Evolutionary conservation across 2,797 vertebrate genomes (phyloP), one percentile per base, ranked within the genome.

Genomic region (Argyrosomus regius): DNA sequence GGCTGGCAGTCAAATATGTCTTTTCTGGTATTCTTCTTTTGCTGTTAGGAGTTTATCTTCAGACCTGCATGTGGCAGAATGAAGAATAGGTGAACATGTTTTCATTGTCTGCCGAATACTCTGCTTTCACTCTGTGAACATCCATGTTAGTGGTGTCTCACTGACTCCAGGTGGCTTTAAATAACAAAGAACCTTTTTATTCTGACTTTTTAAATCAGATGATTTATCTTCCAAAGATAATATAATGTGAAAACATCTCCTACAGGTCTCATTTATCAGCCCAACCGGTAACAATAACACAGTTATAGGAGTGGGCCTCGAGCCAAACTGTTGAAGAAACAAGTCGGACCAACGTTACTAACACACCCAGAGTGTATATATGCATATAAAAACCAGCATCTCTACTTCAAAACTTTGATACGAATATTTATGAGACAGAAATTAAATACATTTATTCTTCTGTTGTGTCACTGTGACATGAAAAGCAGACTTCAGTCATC

Each of bases 61-160:
- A 78, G 50, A 83, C 77, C 88, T 92, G 85, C 22, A 83, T 7
- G 52, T n/a, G 65, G 49, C 50, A 90, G 4, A 82, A 65, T 0
- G 48, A 80, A 78, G 16, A 82, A 82, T 59, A 11, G 14, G 35
- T 88, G 20, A 77, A 24, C 22, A 61, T 10, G 45, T 49, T 68
- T 59, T 41, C 54, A 70, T 9, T 28, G n/a, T 54, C 58, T 59
- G 28, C 39, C 57, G 17, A 35, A 39, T 26, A 52, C 16, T 61
- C 58, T 71, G 16, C 67, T 77, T 54, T 68, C 6, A 49, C 24
- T 9, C 24, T 18, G n/a, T 39, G 9, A 46, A 53, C 39, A 43
- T 45, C 66, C 12, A 0, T 45, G 22, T 22, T 3, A 12, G 11
- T 18, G 46, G 35, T 54, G 54, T 72, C 59, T 52, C 43, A 39